phyloP scores from a whole-genome alignment of 2,888 invertebrate species.

The Entomobrya proxima region DNA sequence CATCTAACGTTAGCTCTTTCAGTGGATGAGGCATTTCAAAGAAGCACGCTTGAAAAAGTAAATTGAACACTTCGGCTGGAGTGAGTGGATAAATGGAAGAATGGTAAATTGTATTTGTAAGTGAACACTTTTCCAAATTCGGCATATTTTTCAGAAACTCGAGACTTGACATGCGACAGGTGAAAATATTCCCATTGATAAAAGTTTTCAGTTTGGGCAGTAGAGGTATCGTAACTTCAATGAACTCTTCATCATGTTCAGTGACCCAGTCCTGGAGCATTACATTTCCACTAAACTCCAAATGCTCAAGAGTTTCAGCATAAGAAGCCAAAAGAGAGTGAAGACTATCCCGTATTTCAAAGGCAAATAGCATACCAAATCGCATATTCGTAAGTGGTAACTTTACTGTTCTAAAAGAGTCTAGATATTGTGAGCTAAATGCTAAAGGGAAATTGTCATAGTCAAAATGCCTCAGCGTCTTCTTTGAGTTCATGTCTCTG shows the following conservation, averaged over 20 bases:
- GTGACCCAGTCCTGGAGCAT: not conserved
- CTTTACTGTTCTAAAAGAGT: not conserved
- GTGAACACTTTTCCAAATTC: constrained; percentile 13
- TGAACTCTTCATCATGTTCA: constrained; percentile 3
- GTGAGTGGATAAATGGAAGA: constrained; percentile 33
- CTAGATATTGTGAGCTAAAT: not conserved
- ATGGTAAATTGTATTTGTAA: constrained; percentile 14
- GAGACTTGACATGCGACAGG: constrained; percentile 1
- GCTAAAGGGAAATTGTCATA: constrained; percentile 4
- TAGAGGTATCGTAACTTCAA: not conserved
- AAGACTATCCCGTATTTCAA: not conserved
- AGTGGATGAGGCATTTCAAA: constrained; percentile 17
- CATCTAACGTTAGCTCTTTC: constrained; percentile 26
- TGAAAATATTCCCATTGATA: constrained; percentile 37
- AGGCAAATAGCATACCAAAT: not conserved
- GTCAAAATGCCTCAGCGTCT: constrained; percentile 30
- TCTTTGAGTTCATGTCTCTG: not conserved
- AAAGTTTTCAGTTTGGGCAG: constrained; percentile 29
- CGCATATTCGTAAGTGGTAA: not conserved
- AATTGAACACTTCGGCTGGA: constrained; percentile 27
- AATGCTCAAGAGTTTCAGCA: constrained; percentile 17
- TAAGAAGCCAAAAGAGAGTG: not conserved
- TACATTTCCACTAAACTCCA: constrained; percentile 24
- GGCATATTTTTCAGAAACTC: constrained; percentile 45
- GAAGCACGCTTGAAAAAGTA: constrained; percentile 9